phyloP scores from a whole-genome alignment of 2,888 invertebrate genomes.

The Cephus pulcher region DNA sequence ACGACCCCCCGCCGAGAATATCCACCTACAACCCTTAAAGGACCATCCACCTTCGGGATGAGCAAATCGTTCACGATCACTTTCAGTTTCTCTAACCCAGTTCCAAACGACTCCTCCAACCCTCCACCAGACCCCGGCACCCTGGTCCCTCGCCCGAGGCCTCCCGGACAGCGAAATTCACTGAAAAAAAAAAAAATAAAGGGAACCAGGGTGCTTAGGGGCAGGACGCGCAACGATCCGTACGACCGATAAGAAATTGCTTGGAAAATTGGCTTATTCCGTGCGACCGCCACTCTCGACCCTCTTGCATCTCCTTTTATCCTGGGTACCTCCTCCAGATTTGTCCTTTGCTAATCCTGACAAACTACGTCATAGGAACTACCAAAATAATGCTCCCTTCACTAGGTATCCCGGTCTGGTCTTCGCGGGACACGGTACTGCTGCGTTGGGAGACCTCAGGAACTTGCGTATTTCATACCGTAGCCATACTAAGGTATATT shows the following conservation, averaged over 20 bases:
- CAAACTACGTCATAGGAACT: slow-evolving; percentile 51
- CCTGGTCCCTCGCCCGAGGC: background rate
- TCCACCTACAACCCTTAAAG: background rate
- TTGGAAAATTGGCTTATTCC: slow-evolving; percentile 63
- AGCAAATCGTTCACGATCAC: background rate
- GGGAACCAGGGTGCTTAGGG: background rate
- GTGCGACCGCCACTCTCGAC: slow-evolving; percentile 41
- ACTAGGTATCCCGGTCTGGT: background rate
- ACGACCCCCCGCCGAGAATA: background rate
- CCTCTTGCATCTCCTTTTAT: background rate
- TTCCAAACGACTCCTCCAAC: background rate
- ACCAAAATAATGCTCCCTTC: slow-evolving; percentile 10
- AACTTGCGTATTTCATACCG: background rate
- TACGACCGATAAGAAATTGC: slow-evolving; percentile 59
- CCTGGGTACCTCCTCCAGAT: slow-evolving; percentile 3
- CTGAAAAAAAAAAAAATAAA: slow-evolving; percentile 12
- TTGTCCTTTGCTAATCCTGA: slow-evolving; percentile 46
- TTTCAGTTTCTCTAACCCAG: background rate
- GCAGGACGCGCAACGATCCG: slow-evolving; percentile 37
- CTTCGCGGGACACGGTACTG: background rate
- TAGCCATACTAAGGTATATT: background rate
- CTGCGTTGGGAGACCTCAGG: background rate
- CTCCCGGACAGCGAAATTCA: background rate
- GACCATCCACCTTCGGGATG: background rate
- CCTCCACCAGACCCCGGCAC: background rate